Base-by-base conservation (phyloP, 2,113 vertebrate genomes). In the Arothron firmamentum region DNA sequence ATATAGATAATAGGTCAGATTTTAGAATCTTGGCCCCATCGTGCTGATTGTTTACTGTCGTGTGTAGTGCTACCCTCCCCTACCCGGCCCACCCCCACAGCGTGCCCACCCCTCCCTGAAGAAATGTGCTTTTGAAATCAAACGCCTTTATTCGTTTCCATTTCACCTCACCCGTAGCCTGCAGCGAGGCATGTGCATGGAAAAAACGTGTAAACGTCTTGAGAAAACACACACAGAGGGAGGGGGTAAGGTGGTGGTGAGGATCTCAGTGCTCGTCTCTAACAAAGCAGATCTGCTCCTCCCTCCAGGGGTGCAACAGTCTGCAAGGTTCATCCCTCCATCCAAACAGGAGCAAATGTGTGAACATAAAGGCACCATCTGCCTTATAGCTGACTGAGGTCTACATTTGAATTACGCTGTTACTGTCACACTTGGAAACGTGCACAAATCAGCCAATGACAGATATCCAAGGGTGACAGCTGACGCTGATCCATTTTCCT, bases 181-280 rank as follows among this genome's bases (percentile, higher is more conserved):
- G 79, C 76, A 82, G 80, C 68, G 52, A 61, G 63, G 62, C 85
- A 88, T 81, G 88, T 88, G 88, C 78, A 81, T 21, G 60, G 77
- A 66, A 78, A 60, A 72, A 84, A 88, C 67, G 70, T 82, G 85
- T 67, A 62, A 81, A 82, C 25, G 60, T 81, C 78, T 81, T 23
- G 16, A 58, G 61, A 62, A 59, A 52, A 54, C 4, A 13, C 50
- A 38, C 23, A 61, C 62, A 79, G 72, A 72, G 43, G 18, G 69
- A 23, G 34, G 34, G 11, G 34, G 34, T 38, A 11, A 38, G 34
- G 34, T 12, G 34, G 34, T 38, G 34, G 34, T 38, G 28, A 31
- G 28, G 28, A 31, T 31, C 28, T 31, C 28, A 15, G 51, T 3
- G 23, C 41, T n/a, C 43, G 56, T 63, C 62, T 82, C 52, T 64